Evolutionary conservation across 2,113 vertebrate genomes (phyloP).

Genomic region (Labeo catla): DNA sequence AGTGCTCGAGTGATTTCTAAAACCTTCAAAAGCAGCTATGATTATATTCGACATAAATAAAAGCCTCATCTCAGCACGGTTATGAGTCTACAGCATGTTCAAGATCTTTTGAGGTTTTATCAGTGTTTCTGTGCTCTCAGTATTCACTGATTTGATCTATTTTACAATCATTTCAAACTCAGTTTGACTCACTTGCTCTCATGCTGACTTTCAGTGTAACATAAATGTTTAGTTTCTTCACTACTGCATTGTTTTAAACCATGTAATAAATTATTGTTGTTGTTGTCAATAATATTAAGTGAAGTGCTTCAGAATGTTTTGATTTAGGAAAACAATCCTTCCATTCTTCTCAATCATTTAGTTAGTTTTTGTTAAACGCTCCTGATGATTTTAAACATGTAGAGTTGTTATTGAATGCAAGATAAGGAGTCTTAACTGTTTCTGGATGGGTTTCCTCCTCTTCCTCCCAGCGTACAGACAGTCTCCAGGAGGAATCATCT

Average conservation of each 20-base stretch:
- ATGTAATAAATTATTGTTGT: not conserved
- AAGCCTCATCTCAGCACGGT: not conserved
- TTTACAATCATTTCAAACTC: not conserved
- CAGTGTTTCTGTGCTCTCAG: not conserved
- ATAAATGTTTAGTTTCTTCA: not conserved
- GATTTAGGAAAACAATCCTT: not conserved
- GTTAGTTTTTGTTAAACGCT: not conserved
- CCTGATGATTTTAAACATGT: not conserved
- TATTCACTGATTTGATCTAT: not conserved
- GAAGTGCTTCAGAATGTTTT: not conserved
- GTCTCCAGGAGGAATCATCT: conserved; percentile 93
- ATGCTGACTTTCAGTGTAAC: not conserved
- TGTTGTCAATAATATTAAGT: not conserved
- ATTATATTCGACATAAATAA: not conserved
- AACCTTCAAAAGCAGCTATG: not conserved
- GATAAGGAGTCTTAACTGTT: conserved; percentile 83
- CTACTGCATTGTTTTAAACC: not conserved
- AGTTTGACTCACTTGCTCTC: not conserved
- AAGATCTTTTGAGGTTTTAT: not conserved
- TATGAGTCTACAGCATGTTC: not conserved
- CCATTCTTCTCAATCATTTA: not conserved
- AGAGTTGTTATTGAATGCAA: not conserved
- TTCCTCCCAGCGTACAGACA: conserved; percentile 94
- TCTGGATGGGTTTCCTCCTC: conserved; percentile 92
- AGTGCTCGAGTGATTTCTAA: not conserved